Evolutionary conservation across 2,113 vertebrate species (phyloP).

Genomic region (Willisornis vidua): DNA sequence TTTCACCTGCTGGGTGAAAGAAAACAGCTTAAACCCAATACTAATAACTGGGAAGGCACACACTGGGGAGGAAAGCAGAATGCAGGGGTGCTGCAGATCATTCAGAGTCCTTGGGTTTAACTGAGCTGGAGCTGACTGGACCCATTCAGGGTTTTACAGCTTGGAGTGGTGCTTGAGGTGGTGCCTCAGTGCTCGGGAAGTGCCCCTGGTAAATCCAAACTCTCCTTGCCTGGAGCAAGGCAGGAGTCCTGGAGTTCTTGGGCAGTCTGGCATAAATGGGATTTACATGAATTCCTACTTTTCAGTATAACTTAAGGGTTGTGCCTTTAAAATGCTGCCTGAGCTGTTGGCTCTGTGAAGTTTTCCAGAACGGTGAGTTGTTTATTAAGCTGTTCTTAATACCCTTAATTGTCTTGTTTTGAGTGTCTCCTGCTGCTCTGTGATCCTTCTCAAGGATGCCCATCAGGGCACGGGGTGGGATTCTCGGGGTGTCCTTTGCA

Average conservation of each 20-base stretch:
- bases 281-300: background rate
- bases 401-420: background rate
- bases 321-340: background rate
- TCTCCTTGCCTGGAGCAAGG: background rate
- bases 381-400: background rate
- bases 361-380: background rate
- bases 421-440: background rate
- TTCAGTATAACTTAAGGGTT: background rate
- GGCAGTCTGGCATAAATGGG: background rate
- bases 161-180: background rate
- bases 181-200: background rate
- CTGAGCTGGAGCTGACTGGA: background rate
- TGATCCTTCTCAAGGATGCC: background rate
- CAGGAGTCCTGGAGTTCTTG: background rate
- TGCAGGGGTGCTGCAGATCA: background rate
- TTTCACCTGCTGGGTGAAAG: background rate
- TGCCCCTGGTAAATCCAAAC: background rate
- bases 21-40: background rate
- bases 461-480: background rate
- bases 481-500: background rate
- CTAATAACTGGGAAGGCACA: background rate
- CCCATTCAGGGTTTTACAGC: background rate
- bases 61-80: background rate
- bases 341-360: background rate
- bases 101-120: background rate